These are phyloP conservation scores for Nerophis ophidion DNA, from an alignment of 2,113 vertebrate genomes.

Conservation along the genomic window DNA sequence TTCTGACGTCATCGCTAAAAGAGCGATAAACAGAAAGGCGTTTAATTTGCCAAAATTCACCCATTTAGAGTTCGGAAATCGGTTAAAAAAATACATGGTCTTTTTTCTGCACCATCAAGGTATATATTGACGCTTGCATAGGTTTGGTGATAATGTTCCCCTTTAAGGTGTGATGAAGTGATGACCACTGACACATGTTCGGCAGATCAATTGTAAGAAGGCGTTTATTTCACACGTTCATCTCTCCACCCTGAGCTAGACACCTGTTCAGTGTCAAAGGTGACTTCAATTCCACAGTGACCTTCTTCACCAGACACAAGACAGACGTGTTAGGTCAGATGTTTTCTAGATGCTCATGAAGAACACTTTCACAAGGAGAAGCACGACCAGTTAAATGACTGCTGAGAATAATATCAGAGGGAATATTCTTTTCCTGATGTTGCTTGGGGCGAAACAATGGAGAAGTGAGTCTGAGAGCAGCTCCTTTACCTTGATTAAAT, in stretches of 20 bases:
- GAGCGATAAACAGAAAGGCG: too few species aligned
- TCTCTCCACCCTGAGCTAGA: conserved; percentile 9
- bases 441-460: conserved; percentile 25
- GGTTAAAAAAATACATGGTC: too few species aligned
- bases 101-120: too few species aligned
- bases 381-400: background rate
- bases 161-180: conserved; percentile 36
- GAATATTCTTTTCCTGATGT: conserved; percentile 17
- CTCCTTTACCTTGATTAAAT: conserved; percentile 44
- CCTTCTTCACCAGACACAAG: too few species aligned
- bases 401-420: background rate
- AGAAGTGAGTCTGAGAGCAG: conserved; percentile 16
- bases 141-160: too few species aligned
- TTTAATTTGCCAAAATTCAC: too few species aligned
- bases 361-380: too few species aligned
- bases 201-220: conserved; percentile 33
- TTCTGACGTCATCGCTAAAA: too few species aligned
- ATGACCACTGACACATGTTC: conserved; percentile 41
- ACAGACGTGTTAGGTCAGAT: too few species aligned
- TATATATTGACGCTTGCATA: too few species aligned
- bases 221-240: background rate
- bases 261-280: conserved; percentile 51
- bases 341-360: background rate
- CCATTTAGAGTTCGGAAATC: too few species aligned
- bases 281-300: conserved; percentile 16